Base-by-base conservation (phyloP, 2,888 invertebrate species). In the Belgica antarctica region DNA sequence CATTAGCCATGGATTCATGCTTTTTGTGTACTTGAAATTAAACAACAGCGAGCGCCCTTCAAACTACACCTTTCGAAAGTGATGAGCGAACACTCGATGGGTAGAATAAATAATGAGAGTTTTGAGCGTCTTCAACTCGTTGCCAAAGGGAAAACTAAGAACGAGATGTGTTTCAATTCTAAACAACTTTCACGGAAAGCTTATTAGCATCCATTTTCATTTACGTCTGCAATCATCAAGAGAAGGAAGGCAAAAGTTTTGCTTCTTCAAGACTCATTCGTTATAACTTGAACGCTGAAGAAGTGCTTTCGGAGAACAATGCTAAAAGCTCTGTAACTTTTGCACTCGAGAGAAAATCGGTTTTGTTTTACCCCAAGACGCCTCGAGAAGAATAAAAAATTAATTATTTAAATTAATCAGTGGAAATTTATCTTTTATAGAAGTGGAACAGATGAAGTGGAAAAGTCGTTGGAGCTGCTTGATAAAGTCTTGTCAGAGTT, bases 401-500 rank as follows among this genome's bases (percentile, higher is more conserved):
- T 24, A 63, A 63, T 63, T 46, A 31, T 41, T 62, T 1, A 31
- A 41, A 41, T 62, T 62, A n/a, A 31, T 62, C 12, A 1, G 15
- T 61, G 25, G 8, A 15, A 12, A 27, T 10, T 61, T 17, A 62
- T 61, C 10, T 61, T 15, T 69, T 69, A 17, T 28, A 69, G 68
- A 15, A 69, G 47, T 69, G 68, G 68, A 31, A 69, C 68, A 22
- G 92, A 92, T 81, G 92, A 92, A 81, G 91, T 93, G 79, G 92
- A 92, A 82, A 87, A 91, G 79, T 92, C 92, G 75, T 85, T 93
- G 82, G 92, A 92, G 82, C 85, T 92, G 76, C 83, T 93, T 82
- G 93, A 93, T 84, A 89, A 90, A 78, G 92, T 93, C 80, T 84
- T 93, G 80, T 92, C 92, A 75, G 92, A 93, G 83, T 93, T 92